Conservation (phyloP, 2,888 invertebrate species). For the Lepidochrysops patricia region DNA sequence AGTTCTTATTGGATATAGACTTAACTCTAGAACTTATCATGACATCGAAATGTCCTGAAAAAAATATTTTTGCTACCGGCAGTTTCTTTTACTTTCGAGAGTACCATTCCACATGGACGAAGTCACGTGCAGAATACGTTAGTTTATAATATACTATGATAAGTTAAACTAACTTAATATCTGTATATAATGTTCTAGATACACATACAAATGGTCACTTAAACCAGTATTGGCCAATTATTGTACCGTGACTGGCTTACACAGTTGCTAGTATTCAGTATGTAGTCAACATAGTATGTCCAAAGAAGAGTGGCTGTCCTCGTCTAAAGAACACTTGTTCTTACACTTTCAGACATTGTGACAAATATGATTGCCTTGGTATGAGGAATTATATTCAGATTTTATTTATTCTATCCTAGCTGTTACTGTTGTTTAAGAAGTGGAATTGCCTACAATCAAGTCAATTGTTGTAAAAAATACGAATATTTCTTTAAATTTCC, state of each 20-base stretch:
- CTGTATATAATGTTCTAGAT: background rate
- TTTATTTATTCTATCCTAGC: no score
- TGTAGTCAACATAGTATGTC: background rate
- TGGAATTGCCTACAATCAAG: no score
- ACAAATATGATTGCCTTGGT: background rate
- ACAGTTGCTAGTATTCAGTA: background rate
- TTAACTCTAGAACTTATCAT: background rate
- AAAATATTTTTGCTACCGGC: background rate
- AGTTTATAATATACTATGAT: no score
- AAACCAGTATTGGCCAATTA: background rate
- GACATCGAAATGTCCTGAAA: background rate
- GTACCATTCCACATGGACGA: no score
- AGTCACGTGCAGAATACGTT: no score
- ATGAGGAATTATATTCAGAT: no score
- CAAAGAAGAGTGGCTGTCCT: slow-evolving; percentile 55
- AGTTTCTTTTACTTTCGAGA: no score
- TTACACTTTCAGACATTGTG: slow-evolving; percentile 3
- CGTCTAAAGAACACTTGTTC: slow-evolving; percentile 52
- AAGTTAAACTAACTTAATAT: no score
- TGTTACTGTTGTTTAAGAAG: no score
- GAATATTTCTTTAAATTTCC: no score
- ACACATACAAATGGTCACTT: background rate
- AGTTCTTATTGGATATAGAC: background rate
- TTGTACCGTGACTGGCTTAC: background rate
- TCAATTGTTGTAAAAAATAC: no score